Evolutionary conservation across 2,797 vertebrate species (phyloP).

Genomic region (Hylomyscus alleni): DNA sequence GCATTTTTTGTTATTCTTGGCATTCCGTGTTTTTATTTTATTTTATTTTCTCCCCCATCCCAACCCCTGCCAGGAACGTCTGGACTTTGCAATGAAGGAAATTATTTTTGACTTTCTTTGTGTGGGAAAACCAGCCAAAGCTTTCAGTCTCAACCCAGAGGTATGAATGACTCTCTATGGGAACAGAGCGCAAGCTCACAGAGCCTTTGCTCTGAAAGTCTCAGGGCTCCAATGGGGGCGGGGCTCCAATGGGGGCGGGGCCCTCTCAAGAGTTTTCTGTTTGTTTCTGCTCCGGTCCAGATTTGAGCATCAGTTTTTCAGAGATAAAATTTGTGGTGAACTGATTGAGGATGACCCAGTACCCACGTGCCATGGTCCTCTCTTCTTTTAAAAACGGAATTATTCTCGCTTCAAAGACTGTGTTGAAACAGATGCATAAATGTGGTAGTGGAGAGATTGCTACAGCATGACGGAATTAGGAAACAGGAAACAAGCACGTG

Average conservation of each 20-base stretch:
- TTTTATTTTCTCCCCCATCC: conserved; percentile 77
- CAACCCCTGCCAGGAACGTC: conserved; percentile 92
- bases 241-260: no score
- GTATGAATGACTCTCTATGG: conserved; percentile 86
- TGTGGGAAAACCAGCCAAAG: conserved; percentile 99
- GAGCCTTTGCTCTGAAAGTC: conserved; percentile 16
- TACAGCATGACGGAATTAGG: not conserved
- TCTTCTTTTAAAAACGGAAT: not conserved
- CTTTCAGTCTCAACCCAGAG: conserved; percentile 99
- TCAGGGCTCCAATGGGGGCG: not conserved
- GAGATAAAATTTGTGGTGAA: conserved; percentile 15
- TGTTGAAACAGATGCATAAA: not conserved
- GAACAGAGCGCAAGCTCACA: not conserved
- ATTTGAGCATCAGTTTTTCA: not conserved
- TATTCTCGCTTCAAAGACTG: not conserved
- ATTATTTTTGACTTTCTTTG: conserved; percentile 99
- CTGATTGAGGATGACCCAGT: not conserved
- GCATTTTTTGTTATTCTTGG: conserved; percentile 47
- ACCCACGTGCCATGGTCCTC: not conserved
- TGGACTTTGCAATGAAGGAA: conserved; percentile 99
- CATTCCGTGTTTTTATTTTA: conserved; percentile 56
- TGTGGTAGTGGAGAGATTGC: not conserved
- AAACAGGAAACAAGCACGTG: not conserved
- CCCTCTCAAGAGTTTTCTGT: not conserved
- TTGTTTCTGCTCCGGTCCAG: conserved; percentile 3